Base-by-base conservation (phyloP, 64 coral and sea anemone species). In the Montipora foliosa region DNA sequence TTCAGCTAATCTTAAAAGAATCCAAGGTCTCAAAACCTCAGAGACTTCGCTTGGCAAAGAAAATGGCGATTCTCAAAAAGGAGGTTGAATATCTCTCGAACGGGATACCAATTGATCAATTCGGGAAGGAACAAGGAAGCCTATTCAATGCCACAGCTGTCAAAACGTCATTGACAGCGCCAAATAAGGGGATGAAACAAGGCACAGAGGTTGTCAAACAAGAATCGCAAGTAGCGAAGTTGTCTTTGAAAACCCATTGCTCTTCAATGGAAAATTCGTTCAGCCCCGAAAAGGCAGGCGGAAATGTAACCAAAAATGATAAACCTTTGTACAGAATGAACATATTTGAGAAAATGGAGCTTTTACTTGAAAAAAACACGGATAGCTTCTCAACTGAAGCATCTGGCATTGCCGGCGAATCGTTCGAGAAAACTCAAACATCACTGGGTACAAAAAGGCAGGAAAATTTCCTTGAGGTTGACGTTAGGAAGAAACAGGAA, bases 281-380 rank as follows among this genome's bases (percentile, higher is more conserved):
- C 15, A 72, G 17, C 46, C 45, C 62, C 2, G 44, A 86, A 15
- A 3, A 50, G n/a, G 5, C 17, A 12, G n/a, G 66, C 21, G 64
- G 17, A 50, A 68, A 86, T 20, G 4, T 71, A 8, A 19, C 45
- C 4, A 12, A 21, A 82, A 25, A 19, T 71, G 68, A 71, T 13
- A 19, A 47, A 14, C 3, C n/a, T 69, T 59, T 17, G 6, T 70
- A 22, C 4, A 70, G 82, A 1, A 86, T 86, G 66, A 86, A 86
- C 5, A 2, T 86, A 16, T 86, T 86, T 50, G 66, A 86, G n/a
- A 86, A 86, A 51, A 4, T 86, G 82, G 82, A 10, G 15, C 44
- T 86, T 5, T 72, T 71, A n/a, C 3, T n/a, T 11, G 82, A 46
- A 12, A 16, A 72, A 86, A 67, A 20, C 2, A 67, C 59, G 15